Evolutionary conservation across 2,113 vertebrate genomes (phyloP).

Genomic region (Entomyzon cyanotis): DNA sequence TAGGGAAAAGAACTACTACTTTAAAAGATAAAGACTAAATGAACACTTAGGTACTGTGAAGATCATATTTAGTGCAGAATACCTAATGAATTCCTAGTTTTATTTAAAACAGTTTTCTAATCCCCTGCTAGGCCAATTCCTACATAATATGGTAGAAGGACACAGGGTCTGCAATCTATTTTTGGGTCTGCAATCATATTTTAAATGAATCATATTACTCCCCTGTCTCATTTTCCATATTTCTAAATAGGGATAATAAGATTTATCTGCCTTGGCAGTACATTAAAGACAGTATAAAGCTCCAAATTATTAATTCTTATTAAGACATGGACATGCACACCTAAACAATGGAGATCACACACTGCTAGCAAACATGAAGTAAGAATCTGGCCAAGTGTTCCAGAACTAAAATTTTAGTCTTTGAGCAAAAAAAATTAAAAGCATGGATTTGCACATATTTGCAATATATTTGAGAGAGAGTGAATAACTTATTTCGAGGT

Average conservation of each 20-base stretch:
- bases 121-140: not conserved
- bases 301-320: not conserved
- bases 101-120: conserved; percentile 27
- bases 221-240: not conserved
- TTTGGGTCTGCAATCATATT: not conserved
- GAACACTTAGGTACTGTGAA: not conserved
- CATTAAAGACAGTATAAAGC: conserved; percentile 1
- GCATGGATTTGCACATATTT: not conserved
- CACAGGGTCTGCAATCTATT: not conserved
- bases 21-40: not conserved
- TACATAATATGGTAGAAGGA: not conserved
- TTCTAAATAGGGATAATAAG: conserved; percentile 21
- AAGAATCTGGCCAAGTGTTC: not conserved
- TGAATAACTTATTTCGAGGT: not conserved
- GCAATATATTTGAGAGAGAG: not conserved
- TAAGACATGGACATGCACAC: not conserved
- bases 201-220: conserved; percentile 16
- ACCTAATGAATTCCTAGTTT: not conserved
- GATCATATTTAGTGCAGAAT: not conserved
- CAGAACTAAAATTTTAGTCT: not conserved
- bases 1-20: not conserved
- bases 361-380: not conserved
- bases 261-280: conserved; percentile 19
- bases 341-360: not conserved
- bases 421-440: not conserved